Evolutionary conservation across 2,113 vertebrate species (phyloP).

Genomic region (Amphiprion percula): DNA sequence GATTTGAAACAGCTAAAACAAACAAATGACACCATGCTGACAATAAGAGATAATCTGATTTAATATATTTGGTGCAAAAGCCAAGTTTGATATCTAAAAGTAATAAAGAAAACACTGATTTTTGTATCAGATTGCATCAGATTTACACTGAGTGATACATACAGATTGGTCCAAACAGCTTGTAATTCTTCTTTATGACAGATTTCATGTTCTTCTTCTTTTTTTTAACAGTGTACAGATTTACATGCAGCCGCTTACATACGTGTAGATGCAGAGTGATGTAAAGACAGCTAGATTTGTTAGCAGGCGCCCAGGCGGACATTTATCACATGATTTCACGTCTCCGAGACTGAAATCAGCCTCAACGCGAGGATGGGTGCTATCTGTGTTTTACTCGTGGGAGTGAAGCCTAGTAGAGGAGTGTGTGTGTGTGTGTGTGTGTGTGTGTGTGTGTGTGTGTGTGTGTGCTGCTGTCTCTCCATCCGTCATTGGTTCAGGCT

Average conservation of each 20-base stretch:
- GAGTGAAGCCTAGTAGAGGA: conserved; percentile 43
- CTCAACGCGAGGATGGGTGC: conserved; percentile 36
- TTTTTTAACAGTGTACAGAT: no score
- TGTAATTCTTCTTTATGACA: no score
- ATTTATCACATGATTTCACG: conserved; percentile 40
- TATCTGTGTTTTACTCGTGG: conserved; percentile 52
- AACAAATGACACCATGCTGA: no score
- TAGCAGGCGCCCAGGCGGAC: conserved; percentile 37
- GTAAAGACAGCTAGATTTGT: conserved; percentile 30
- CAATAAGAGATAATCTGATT: no score
- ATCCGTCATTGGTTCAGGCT: conserved; percentile 75
- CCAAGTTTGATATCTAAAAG: no score
- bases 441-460: conserved; percentile 41
- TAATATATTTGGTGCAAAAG: no score
- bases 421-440: conserved; percentile 43
- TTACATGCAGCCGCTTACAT: neutral
- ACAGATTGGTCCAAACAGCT: no score
- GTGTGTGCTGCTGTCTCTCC: conserved; percentile 57
- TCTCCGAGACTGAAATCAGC: conserved; percentile 41
- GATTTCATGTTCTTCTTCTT: no score
- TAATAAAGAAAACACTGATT: no score
- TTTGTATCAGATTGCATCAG: no score
- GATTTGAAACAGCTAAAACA: no score
- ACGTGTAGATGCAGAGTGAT: conserved; percentile 22
- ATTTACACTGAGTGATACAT: no score